Base-by-base conservation (phyloP, 2,113 vertebrate genomes). In the Pyrgilauda ruficollis region DNA sequence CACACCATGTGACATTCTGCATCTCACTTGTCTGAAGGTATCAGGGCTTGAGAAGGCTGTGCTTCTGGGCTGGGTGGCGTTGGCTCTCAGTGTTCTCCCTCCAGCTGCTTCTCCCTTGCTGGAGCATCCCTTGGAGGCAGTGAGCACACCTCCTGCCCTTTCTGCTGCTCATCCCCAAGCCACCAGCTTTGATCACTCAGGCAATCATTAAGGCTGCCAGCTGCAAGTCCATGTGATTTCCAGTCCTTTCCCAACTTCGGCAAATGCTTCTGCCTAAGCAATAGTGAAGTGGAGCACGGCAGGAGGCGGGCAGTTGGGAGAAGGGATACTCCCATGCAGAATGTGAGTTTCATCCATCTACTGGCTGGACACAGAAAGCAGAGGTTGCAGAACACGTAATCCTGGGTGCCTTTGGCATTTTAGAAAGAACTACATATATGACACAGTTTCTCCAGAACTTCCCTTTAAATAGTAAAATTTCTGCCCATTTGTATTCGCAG, bases 381-480 rank as follows among this genome's bases (percentile, higher is more conserved):
- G 68, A 5, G 6, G 44, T 9, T 74, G 80, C 87, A 90, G 91
- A 74, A 76, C 14, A 8, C 67, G 72, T 67, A 85, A 75, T 61
- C 41, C 46, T 64, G 91, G 35, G 44, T 53, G 44, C 56, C 13
- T 2, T 26, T 24, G 13, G 61, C 55, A 16, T 80, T 94, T 84
- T 70, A 81, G 86, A 59, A 80, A 77, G 76, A 90, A 68, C 75
- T 92, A 66, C 47, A 6, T 64, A 52, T 74, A 84, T 90, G 96
- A 96, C 84, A 95, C 74, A 91, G 81, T 95, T 96, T 96, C 74
- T 93, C 33, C 58, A 94, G 84, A 91, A 89, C 78, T 84, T 87
- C n/a, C 67, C 93, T 95, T 96, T 92, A 94, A 96, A 96, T 90
- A 96, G 92, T 94, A 88, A 90, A 77, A 56, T n/a, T 74, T 86